These are phyloP conservation scores for Antennarius striatus DNA, from an alignment of 2,113 vertebrate genomes.

Conservation along the genomic window DNA sequence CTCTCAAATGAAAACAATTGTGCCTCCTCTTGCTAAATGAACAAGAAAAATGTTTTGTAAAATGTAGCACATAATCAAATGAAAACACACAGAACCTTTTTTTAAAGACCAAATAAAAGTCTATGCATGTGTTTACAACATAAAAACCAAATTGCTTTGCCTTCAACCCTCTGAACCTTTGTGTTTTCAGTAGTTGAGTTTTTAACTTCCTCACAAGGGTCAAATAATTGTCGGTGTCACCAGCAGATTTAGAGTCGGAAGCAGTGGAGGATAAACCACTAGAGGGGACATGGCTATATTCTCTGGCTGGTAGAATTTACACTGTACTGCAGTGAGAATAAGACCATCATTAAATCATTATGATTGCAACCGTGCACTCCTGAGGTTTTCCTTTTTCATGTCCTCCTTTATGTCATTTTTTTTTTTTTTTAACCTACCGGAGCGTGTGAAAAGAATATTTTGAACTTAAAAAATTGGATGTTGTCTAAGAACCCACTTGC, in stretches of 20 bases:
- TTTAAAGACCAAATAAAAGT: no score
- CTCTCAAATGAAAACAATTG: no score
- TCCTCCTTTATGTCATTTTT: not conserved
- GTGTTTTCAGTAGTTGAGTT: slow-evolving; percentile 36
- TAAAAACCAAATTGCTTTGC: no score
- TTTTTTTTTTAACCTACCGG: slow-evolving; percentile 42
- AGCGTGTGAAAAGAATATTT: slow-evolving; percentile 52
- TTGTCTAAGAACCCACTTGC: slow-evolving; percentile 68
- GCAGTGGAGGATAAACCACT: slow-evolving; percentile 62
- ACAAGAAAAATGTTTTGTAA: no score
- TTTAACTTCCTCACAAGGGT: slow-evolving; percentile 60
- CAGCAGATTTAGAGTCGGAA: slow-evolving; percentile 61
- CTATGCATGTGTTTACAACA: not conserved
- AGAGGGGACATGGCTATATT: slow-evolving; percentile 68
- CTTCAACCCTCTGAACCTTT: slow-evolving; percentile 16
- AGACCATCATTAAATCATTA: slow-evolving; percentile 75
- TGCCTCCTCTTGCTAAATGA: no score
- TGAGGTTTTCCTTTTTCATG: slow-evolving; percentile 22
- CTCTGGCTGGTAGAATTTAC: slow-evolving; percentile 68
- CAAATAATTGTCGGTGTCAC: slow-evolving; percentile 70
- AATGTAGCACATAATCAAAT: no score
- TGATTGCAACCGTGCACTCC: slow-evolving; percentile 72
- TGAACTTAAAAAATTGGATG: slow-evolving; percentile 57
- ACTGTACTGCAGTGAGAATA: slow-evolving; percentile 65
- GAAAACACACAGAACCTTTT: no score